A percentile compares a stretch with the other conserved stretches of the same genome.
Evolutionary conservation across 2,113 vertebrate genomes (phyloP).

Genomic region (Ovis canadensis): DNA sequence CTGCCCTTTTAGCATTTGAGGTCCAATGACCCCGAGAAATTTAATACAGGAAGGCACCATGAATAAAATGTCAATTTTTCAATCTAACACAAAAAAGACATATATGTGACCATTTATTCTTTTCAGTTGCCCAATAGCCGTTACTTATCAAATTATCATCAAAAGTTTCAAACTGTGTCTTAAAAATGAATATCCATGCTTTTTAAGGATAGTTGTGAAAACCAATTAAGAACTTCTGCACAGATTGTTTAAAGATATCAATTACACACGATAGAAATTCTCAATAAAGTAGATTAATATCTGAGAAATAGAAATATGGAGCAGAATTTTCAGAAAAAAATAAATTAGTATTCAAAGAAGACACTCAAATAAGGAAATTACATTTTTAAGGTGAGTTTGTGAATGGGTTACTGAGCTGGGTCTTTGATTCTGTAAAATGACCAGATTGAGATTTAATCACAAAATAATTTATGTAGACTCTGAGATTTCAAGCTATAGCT

Average conservation of each 20-base stretch:
- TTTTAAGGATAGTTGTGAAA: neutral
- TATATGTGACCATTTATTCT: neutral
- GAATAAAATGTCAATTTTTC: neutral
- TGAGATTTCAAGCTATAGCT: neutral
- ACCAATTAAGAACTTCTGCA: neutral
- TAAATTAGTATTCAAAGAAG: neutral
- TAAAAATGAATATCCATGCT: neutral
- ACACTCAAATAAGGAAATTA: neutral
- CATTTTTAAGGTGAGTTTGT: neutral
- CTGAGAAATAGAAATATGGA: neutral
- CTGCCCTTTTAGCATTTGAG: slow-evolving; percentile 27
- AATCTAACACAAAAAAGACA: neutral
- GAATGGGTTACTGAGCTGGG: neutral
- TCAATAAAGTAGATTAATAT: neutral
- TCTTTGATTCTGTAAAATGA: neutral
- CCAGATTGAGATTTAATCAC: neutral
- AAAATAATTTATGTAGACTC: neutral
- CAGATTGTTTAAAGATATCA: neutral
- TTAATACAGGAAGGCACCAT: neutral
- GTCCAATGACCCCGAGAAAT: slow-evolving; percentile 13
- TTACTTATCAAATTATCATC: neutral
- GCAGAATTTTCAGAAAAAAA: neutral
- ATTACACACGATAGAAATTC: neutral
- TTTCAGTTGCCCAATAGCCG: neutral
- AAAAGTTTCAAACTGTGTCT: neutral